phyloP scores from a whole-genome alignment of 2,888 invertebrate genomes.

The Melieria crassipennis region DNA sequence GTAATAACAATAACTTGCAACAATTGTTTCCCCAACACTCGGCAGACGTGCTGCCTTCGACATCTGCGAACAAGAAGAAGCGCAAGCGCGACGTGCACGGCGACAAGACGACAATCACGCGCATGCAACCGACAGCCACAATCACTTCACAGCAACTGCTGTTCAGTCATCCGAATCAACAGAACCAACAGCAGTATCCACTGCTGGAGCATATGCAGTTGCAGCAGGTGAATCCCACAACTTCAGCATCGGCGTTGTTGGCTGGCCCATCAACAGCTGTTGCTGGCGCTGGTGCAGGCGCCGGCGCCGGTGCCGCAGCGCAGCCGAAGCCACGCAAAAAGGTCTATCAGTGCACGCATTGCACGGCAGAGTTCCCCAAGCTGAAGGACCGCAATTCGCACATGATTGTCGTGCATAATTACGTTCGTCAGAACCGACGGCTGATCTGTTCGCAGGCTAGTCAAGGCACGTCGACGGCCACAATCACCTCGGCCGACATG shows the following conservation, averaged over 20 bases:
- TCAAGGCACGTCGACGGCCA: slow-evolving; percentile 20
- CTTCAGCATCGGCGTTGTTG: slow-evolving; percentile 37
- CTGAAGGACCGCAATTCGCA: slow-evolving; percentile 64
- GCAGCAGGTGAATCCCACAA: slow-evolving; percentile 42
- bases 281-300: slow-evolving; percentile 47
- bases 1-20: slow-evolving; percentile 36
- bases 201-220: slow-evolving; percentile 39
- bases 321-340: slow-evolving; percentile 54
- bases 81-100: slow-evolving; percentile 44
- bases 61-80: slow-evolving; percentile 47
- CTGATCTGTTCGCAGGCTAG: slow-evolving; percentile 53
- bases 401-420: slow-evolving; percentile 61
- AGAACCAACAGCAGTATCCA: slow-evolving; percentile 40
- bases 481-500: slow-evolving; percentile 33
- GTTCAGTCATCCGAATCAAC: slow-evolving; percentile 37
- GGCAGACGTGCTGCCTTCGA: slow-evolving; percentile 48
- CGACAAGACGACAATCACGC: slow-evolving; percentile 33
- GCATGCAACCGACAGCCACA: slow-evolving; percentile 45
- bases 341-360: slow-evolving; percentile 63
- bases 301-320: slow-evolving; percentile 36
- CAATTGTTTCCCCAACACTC: slow-evolving; percentile 40
- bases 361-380: slow-evolving; percentile 58
- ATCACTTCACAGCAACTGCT: slow-evolving; percentile 47
- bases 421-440: slow-evolving; percentile 62
- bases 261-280: slow-evolving; percentile 50